These are phyloP conservation scores for Hybognathus amarus DNA, from an alignment of 2,797 vertebrate genomes.

Conservation along the genomic window DNA sequence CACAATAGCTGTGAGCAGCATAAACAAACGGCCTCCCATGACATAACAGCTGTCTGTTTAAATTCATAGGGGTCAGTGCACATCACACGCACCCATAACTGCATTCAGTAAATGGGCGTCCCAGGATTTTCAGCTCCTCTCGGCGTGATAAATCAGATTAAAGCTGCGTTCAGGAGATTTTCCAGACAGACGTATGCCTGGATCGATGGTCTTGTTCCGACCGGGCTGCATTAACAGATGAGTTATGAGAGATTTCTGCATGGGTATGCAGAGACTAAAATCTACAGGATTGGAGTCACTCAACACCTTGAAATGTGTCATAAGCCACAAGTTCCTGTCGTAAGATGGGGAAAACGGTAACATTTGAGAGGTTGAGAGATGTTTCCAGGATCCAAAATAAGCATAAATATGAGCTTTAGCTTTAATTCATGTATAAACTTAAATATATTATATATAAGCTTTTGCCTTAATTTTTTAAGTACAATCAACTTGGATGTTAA, in stretches of 20 bases:
- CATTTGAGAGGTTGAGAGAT: background rate
- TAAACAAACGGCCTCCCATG: conserved; percentile 43
- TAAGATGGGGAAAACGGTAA: background rate
- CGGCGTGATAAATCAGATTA: conserved; percentile 54
- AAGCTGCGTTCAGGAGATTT: conserved; percentile 48
- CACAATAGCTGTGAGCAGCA: conserved; percentile 51
- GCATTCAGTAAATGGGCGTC: conserved; percentile 22
- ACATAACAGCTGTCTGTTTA: conserved; percentile 55
- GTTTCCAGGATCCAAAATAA: background rate
- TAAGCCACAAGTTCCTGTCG: background rate
- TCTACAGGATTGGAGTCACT: conserved; percentile 13
- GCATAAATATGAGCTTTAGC: too few relatives aligned
- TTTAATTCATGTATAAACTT: too few relatives aligned
- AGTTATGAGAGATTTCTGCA: conserved; percentile 51
- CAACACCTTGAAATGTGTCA: conserved; percentile 16
- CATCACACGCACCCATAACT: conserved; percentile 31
- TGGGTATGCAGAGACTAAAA: conserved; percentile 14
- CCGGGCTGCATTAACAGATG: conserved; percentile 51
- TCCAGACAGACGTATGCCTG: conserved; percentile 44
- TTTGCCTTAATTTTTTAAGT: too few relatives aligned
- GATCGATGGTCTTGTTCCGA: conserved; percentile 47
- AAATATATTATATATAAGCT: too few relatives aligned
- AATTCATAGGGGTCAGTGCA: conserved; percentile 50
- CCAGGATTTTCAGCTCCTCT: conserved; percentile 39
- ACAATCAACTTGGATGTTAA: too few relatives aligned